These are phyloP conservation scores for Pseudolaguvia tuberculata DNA, from an alignment of 2,113 vertebrate genomes.

Conservation along the genomic window DNA sequence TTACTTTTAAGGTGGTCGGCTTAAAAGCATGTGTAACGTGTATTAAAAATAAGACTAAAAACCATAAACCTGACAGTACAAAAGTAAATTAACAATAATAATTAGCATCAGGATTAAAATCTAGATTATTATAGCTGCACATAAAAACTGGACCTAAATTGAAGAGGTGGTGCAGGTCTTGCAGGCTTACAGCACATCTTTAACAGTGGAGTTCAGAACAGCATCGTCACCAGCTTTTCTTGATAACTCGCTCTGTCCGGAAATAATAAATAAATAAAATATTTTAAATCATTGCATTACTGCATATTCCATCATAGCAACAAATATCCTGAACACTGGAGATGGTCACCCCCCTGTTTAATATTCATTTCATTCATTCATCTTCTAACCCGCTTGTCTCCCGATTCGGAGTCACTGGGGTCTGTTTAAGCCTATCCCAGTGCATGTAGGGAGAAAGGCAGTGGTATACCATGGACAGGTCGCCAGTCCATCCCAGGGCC, in stretches of 20 bases:
- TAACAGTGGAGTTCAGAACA: conserved; percentile 56
- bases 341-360: too few species aligned
- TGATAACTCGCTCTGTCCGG: conserved; percentile 49
- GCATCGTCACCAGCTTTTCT: conserved; percentile 46
- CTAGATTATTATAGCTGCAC: neutral
- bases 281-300: neutral
- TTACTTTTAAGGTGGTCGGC: conserved; percentile 19
- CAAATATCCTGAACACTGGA: neutral
- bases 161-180: conserved; percentile 9
- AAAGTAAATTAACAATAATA: neutral
- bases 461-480: too few species aligned
- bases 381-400: too few species aligned
- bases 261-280: conserved; percentile 12
- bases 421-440: too few species aligned
- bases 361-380: too few species aligned
- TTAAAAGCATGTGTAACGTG: conserved; percentile 8
- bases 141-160: conserved; percentile 25
- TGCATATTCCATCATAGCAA: neutral
- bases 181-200: conserved; percentile 43
- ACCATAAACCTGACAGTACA: neutral
- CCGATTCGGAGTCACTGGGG: too few species aligned
- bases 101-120: neutral
- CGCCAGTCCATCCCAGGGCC: too few species aligned
- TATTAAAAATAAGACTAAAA: neutral
- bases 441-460: too few species aligned